Evolutionary conservation across 2,113 vertebrate species (phyloP), one percentile per base, ranked within the genome.

Genomic region (Myanophis thanlyinensis): DNA sequence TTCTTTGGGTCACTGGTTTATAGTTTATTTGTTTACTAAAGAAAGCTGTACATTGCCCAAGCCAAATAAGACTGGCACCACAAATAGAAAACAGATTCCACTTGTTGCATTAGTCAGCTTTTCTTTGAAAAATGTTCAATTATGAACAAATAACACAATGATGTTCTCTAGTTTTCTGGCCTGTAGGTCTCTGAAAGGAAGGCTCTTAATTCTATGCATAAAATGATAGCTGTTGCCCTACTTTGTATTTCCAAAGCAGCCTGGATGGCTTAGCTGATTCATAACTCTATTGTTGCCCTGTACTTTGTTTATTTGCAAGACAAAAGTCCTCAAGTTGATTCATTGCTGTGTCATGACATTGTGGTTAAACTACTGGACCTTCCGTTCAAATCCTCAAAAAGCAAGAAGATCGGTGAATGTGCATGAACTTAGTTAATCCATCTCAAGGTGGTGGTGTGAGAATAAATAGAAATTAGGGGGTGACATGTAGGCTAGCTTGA

Each of bases 1-100:
- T 96, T 96, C 95, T 96, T 94, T 96, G 96, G 96, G 96, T 95
- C 95, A 96, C 94, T 86, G 92, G 91, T 96, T 96, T 95, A 92
- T 89, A 96, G 95, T 97, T 96, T 96, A 94, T 96, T 97, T 97
- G 96, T 97, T 97, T 97, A 97, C 97, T 94, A 97, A 96, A 96
- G 95, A 97, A 97, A 96, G 89, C 94, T 96, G 96, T 95, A 95
- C 96, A 96, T 96, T 96, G 95, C 94, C 94, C 94, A 95, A 95
- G 96, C 96, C 95, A 96, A 96, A 95, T 96, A 96, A 96, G 96
- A 94, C 96, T 97, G 96, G 97, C 96, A 97, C 94, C 94, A 94
- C 95, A 97, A 97, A 97, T 96, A 96, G 95, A 97, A 96, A 97
- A 25, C 97, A 97, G 96, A 97, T 96, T 95, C 96, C 93, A 94